phyloP scores from a whole-genome alignment of 2,888 invertebrate genomes.

The Hoplodrina blanda region DNA sequence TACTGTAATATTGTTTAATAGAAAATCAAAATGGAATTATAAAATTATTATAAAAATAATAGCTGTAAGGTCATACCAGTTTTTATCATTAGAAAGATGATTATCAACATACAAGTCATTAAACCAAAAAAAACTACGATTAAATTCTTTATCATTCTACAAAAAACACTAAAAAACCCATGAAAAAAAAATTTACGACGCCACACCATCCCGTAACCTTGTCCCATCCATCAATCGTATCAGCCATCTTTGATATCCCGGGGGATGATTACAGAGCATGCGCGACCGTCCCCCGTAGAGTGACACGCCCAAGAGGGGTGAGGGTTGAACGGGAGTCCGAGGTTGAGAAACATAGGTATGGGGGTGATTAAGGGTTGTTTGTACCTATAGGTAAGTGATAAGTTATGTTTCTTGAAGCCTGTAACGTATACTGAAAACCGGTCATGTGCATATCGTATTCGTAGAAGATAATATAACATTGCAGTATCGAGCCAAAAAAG shows the following conservation, averaged over 20 bases:
- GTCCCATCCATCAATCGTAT: constrained; percentile 70
- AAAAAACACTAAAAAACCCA: constrained; percentile 9
- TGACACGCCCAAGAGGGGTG: constrained; percentile 76
- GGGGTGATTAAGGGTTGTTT: constrained; percentile 29
- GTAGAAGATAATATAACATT: no score
- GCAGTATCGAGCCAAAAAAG: no score
- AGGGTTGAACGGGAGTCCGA: constrained; percentile 70
- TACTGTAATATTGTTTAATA: no score
- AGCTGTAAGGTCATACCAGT: neutral
- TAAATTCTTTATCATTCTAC: neutral
- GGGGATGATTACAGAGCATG: constrained; percentile 83
- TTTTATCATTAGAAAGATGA: neutral
- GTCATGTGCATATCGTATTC: no score
- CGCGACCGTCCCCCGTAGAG: constrained; percentile 81
- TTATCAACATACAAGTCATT: constrained; percentile 1
- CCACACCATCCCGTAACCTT: constrained; percentile 53
- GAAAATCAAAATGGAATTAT: neutral
- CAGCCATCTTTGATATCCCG: constrained; percentile 82
- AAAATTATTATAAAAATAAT: no score
- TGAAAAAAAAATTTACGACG: constrained; percentile 24
- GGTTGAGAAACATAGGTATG: constrained; percentile 55
- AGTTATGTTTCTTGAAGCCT: constrained; percentile 23
- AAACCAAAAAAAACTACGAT: neutral
- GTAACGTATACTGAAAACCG: neutral
- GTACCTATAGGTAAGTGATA: constrained; percentile 34